Evolutionary conservation across 1,140 invertebrate genomes (phyloP).

Genomic region (Drosophila nannoptera): DNA sequence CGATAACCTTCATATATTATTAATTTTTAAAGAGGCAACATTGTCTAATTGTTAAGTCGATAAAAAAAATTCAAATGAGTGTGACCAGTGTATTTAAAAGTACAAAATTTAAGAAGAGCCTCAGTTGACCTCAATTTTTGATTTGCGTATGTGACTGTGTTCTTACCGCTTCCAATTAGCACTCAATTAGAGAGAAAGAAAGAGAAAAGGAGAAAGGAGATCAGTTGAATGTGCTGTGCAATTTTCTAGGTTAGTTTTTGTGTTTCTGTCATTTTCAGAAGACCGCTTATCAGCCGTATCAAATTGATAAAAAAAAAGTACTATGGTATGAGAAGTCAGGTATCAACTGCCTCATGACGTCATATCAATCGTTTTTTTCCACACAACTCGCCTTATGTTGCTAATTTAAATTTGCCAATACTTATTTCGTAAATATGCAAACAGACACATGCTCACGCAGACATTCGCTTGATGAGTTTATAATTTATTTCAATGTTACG

Average conservation of each 20-base stretch:
- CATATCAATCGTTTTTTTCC: constrained; percentile 51
- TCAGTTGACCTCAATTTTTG: constrained; percentile 42
- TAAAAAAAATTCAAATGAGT: too few species aligned
- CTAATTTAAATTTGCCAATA: constrained; percentile 64
- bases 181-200: background rate
- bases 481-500: constrained; percentile 53
- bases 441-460: constrained; percentile 20
- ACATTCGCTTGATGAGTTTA: constrained; percentile 36
- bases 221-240: background rate
- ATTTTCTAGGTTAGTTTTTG: background rate
- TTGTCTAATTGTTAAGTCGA: too few species aligned
- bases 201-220: constrained; percentile 4
- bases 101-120: too few species aligned
- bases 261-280: background rate
- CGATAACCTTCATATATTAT: too few species aligned
- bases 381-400: constrained; percentile 61
- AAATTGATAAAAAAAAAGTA: constrained; percentile 22
- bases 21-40: too few species aligned
- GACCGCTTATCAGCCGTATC: constrained; percentile 4
- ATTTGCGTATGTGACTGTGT: constrained; percentile 19
- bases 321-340: constrained; percentile 52
- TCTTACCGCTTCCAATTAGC: constrained; percentile 36
- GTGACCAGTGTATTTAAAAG: too few species aligned
- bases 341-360: constrained; percentile 62
- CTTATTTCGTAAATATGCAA: constrained; percentile 21